Evolutionary conservation across 2,797 vertebrate species (phyloP), one percentile per base, ranked within the genome.

Genomic region (Ispidina picta): DNA sequence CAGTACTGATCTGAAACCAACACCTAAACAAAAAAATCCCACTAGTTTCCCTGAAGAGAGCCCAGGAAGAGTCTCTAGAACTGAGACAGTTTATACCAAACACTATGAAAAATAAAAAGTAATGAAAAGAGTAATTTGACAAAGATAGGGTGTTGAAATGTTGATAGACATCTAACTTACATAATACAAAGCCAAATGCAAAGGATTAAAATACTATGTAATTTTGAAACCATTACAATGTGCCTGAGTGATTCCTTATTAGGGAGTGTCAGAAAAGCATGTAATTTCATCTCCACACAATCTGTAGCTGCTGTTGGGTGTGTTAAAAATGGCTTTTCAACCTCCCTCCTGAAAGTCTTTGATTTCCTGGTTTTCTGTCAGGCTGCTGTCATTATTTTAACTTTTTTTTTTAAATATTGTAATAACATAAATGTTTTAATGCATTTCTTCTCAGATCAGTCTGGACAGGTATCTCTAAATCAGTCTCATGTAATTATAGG

Each of bases 121-220:
- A 77, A 86, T 58, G 19, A 77, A 85, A 83, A 83, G 8, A 79
- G 33, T 90, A 72, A 94, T 78, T 94, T 83, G 39, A 29, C 70
- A 75, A 79, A 73, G 73, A 88, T 13, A 66, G 14, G 8, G 29
- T 76, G 66, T 86, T 89, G 80, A 92, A 94, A 65, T 79, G 64
- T 91, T 96, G 89, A 54, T 89, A 89, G 74, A 94, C 94, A 83
- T 92, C 83, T 93, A 79, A 79, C 60, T 92, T 88, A 71, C 73
- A 89, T 94, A 88, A 92, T 55, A 86, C 51, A 91, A 93, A 86
- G 91, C 86, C 64, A 84, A 93, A 94, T 72, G 74, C 64, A 88
- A 75, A 86, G 56, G 62, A 89, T 91, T 91, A 88, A 94, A 94
- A 78, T 63, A 88, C 85, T 63, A 48, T 93, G 44, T 93, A 78